Conservation (phyloP, 2,113 vertebrate species). For the Periophthalmus modestus region DNA sequence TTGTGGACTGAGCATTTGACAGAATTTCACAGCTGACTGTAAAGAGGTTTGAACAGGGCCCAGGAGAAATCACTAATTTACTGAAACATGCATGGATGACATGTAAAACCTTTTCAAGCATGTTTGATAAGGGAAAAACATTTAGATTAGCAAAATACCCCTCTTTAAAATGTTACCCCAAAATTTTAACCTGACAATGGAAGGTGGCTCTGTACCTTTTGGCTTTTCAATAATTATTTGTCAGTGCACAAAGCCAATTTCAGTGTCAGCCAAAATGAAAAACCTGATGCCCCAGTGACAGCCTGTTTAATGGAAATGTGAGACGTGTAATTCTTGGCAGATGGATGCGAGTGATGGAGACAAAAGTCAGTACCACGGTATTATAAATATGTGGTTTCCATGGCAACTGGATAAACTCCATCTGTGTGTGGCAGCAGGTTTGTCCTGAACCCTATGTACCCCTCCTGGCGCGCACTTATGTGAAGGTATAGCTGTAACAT, state of each 20-base stretch:
- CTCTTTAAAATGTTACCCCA: no score
- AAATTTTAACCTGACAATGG: neutral
- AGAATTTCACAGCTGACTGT: no score
- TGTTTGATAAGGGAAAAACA: no score
- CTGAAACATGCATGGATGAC: no score
- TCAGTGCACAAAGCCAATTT: neutral
- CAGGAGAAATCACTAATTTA: no score
- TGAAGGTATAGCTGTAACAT: neutral
- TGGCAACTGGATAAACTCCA: neutral
- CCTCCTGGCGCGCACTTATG: neutral
- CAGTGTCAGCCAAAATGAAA: neutral
- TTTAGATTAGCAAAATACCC: no score
- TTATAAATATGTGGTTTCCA: slow-evolving; percentile 2
- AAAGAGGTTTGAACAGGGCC: no score
- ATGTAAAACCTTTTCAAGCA: no score
- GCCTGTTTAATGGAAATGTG: neutral
- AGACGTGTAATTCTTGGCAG: neutral
- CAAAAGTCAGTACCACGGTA: no score
- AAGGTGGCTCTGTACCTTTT: neutral
- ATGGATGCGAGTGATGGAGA: neutral
- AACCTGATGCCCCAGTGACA: neutral
- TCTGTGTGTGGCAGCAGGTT: neutral
- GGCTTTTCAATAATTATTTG: neutral
- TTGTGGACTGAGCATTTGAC: no score
- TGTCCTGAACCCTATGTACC: neutral